A percentile compares a stretch with the other conserved stretches of the same genome.
phyloP scores from a whole-genome alignment of 1,140 invertebrate genomes.

The Musca vetustissima region DNA sequence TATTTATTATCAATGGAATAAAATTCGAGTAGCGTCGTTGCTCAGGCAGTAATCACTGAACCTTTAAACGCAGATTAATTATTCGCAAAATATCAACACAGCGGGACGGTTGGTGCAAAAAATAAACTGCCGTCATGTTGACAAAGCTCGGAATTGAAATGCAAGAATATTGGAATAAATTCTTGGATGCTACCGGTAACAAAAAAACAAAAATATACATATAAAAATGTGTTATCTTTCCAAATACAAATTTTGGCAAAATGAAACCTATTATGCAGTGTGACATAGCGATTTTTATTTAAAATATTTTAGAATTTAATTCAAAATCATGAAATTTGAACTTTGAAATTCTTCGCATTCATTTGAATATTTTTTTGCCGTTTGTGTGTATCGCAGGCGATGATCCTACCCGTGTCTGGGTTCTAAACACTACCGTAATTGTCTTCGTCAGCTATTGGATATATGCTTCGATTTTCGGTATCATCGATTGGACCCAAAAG shows the following conservation, averaged over 20 bases:
- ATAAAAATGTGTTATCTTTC: too few species aligned
- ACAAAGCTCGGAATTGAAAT: too few species aligned
- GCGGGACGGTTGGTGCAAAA: too few species aligned
- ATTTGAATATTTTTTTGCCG: conserved; percentile 14
- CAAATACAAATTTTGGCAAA: too few species aligned
- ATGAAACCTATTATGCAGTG: too few species aligned
- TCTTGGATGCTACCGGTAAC: conserved; percentile 32
- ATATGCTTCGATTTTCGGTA: conserved; percentile 69
- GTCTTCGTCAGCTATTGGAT: conserved; percentile 72
- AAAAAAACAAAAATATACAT: too few species aligned
- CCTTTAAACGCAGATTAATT: background rate
- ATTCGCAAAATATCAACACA: conserved; percentile 8
- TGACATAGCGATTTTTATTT: background rate
- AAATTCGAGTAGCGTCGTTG: too few species aligned
- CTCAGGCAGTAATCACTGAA: too few species aligned
- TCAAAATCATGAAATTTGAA: too few species aligned
- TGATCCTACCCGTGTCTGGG: conserved; percentile 65
- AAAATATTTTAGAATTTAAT: background rate
- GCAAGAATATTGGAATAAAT: conserved; percentile 33
- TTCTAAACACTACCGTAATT: conserved; percentile 62
- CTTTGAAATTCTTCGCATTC: too few species aligned
- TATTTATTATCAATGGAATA: too few species aligned
- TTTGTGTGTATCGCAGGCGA: conserved; percentile 38
- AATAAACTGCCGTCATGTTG: too few species aligned
- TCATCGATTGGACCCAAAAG: conserved; percentile 72